Evolutionary conservation across 2,797 vertebrate species (phyloP).

Genomic region (Taenioides sp.): DNA sequence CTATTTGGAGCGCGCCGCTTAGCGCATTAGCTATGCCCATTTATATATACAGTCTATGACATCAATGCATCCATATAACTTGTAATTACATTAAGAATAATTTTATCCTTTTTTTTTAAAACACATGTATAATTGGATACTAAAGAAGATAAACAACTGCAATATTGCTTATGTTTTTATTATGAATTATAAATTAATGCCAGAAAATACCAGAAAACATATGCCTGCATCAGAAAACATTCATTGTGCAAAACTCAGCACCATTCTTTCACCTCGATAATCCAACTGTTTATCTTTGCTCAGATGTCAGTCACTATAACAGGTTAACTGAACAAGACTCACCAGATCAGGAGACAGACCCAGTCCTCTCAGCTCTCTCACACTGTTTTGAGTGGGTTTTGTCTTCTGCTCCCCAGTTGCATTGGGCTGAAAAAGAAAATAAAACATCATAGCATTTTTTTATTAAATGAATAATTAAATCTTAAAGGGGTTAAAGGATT

Average conservation of each 20-base stretch:
- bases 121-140: background rate
- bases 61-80: background rate
- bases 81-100: too few species aligned
- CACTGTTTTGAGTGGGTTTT: constrained; percentile 96
- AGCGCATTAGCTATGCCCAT: too few species aligned
- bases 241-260: background rate
- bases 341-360: constrained; percentile 95
- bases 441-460: background rate
- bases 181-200: too few species aligned
- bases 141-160: background rate
- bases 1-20: too few species aligned
- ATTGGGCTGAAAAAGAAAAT: constrained; percentile 78
- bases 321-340: constrained; percentile 48
- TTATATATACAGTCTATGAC: too few species aligned
- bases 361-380: constrained; percentile 91
- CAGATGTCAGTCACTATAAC: background rate
- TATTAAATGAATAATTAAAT: too few species aligned
- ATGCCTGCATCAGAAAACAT: background rate
- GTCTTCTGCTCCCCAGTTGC: constrained; percentile 98
- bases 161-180: background rate
- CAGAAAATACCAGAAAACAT: too few species aligned
- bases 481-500: too few species aligned
- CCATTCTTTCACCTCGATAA: background rate
- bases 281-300: background rate
- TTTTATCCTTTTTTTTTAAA: too few species aligned